Evolutionary conservation across 2,113 vertebrate genomes (phyloP).

Genomic region (Pedionomus torquatus): DNA sequence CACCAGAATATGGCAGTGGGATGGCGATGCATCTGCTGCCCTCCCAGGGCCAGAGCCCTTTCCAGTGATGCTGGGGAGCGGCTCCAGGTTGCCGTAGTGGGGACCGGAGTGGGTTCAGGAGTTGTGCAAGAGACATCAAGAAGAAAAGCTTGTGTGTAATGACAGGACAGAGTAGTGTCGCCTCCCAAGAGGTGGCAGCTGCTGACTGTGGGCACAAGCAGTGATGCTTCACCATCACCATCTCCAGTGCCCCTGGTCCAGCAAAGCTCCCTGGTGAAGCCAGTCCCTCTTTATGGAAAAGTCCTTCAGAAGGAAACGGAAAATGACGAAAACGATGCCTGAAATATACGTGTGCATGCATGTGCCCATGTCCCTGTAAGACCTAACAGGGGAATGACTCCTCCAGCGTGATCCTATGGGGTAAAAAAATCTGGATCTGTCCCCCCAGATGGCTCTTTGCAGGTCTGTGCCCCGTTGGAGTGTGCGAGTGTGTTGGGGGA

Average conservation of each 20-base stretch:
- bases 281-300: neutral
- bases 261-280: neutral
- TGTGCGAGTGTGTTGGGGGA: neutral
- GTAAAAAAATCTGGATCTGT: neutral
- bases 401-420: rapidly evolving
- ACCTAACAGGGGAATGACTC: neutral
- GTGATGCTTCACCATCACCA: rapidly evolving
- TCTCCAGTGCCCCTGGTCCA: neutral
- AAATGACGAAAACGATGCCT: neutral
- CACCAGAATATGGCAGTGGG: neutral
- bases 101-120: neutral
- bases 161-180: neutral
- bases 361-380: neutral
- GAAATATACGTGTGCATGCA: neutral
- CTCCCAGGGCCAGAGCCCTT: neutral
- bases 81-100: neutral
- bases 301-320: neutral
- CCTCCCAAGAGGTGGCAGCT: neutral
- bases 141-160: rapidly evolving
- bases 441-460: neutral
- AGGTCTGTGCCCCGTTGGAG: neutral
- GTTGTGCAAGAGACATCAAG: neutral
- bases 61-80: neutral
- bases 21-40: neutral
- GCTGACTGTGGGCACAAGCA: rapidly evolving